Conservation (phyloP, 2,113 vertebrate genomes). For the Suricata suricatta region DNA sequence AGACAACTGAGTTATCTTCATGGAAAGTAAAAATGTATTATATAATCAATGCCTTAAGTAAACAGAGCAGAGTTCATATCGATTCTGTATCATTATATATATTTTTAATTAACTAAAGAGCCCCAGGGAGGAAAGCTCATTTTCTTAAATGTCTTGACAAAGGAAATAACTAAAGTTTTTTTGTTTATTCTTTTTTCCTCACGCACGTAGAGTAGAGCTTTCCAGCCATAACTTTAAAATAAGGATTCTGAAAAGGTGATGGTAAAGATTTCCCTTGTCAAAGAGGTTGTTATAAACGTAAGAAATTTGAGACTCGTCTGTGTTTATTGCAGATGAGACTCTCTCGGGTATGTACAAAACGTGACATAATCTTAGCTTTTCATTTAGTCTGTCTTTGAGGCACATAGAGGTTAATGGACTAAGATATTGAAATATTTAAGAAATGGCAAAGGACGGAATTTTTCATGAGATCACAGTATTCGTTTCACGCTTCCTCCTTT, state of each 20-base stretch:
- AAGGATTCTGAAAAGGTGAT: not conserved
- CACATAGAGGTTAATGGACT: slow-evolving; percentile 14
- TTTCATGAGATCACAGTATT: not conserved
- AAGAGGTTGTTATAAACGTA: not conserved
- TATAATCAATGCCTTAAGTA: slow-evolving; percentile 35
- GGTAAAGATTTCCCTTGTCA: slow-evolving; percentile 47
- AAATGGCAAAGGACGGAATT: slow-evolving; percentile 28
- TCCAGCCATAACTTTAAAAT: slow-evolving; percentile 30
- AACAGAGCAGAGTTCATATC: slow-evolving; percentile 49
- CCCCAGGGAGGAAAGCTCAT: slow-evolving; percentile 42
- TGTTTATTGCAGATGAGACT: slow-evolving; percentile 11
- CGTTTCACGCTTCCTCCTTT: not conserved
- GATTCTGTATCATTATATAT: slow-evolving; percentile 47
- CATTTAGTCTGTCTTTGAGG: slow-evolving; percentile 1
- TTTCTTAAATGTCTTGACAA: slow-evolving; percentile 62
- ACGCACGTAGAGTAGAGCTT: not conserved
- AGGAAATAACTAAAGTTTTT: not conserved
- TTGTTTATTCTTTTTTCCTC: not conserved
- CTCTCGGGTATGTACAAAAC: slow-evolving; percentile 11
- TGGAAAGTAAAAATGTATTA: slow-evolving; percentile 40
- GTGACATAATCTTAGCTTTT: slow-evolving; percentile 20
- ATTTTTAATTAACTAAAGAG: slow-evolving; percentile 60
- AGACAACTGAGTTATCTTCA: slow-evolving; percentile 51
- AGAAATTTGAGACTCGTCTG: not conserved
- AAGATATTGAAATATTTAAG: slow-evolving; percentile 36